Evolutionary conservation across 2,113 vertebrate genomes (phyloP), one percentile per base, ranked within the genome.

Genomic region (Callaeas wilsoni): DNA sequence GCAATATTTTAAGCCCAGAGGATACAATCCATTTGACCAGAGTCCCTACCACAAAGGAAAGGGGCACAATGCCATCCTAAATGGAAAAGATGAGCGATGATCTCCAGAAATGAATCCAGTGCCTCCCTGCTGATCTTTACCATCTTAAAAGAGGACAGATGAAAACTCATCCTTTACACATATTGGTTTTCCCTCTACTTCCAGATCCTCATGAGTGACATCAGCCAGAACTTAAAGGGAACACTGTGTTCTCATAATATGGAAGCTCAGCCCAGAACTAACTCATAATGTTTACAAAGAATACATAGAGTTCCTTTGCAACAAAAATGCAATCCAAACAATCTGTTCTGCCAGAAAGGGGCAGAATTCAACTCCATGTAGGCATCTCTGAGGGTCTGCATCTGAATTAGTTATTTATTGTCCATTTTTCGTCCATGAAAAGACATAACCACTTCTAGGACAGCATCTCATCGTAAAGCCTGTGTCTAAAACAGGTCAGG

Each of bases 201-300:
- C 55, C 74, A 93, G 42, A 89, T 59, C 59, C 60, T 57, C 12
- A 19, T 23, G 42, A 92, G 32, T 35, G 59, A 77, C n/a, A 37
- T 37, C 26, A 91, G 64, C 56, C 73, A 92, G 91, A 87, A 87
- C 14, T 88, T 12, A 5, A 79, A 93, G 32, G 37, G 78, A 95
- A 91, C 78, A 85, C 29, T 37, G 9, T 52, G 82, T 91, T 90
- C 92, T 80, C 57, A 41, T 57, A 91, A 52, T n/a, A 35, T 10
- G 49, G 55, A 94, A 88, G 32, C 39, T 62, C 63, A 92, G 78
- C 74, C 57, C 82, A 95, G 82, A 93, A 92, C 46, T 83, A 88
- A 83, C 57, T 81, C 65, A 42, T 18, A 70, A 35, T 33, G 42
- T 56, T 96, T 94, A 93, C 64, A 75, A 87, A 95, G 56, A 52